phyloP scores from a whole-genome alignment of 2,113 vertebrate species.

The Oxyruncus cristatus region DNA sequence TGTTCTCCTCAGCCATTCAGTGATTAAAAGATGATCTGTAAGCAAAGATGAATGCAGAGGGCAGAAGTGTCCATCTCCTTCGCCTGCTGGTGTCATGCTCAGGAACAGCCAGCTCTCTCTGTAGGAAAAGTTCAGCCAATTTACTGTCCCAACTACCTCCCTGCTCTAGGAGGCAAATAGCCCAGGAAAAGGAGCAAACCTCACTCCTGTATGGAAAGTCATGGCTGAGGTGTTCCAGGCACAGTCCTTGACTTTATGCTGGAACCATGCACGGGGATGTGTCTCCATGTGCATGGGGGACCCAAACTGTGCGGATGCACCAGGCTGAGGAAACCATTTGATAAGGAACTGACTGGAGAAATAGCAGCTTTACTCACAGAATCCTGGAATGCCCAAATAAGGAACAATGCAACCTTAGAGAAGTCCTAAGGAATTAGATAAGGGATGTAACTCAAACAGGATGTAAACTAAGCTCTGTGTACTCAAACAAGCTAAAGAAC shows the following conservation, averaged over 20 bases:
- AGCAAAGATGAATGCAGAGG: background rate
- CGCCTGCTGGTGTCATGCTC: background rate
- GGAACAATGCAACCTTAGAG: background rate
- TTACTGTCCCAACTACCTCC: background rate
- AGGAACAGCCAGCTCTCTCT: background rate
- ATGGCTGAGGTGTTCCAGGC: background rate
- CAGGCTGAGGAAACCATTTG: background rate
- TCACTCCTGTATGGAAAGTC: background rate
- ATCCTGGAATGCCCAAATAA: background rate
- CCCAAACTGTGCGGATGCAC: fast-evolving
- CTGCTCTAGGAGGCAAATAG: background rate
- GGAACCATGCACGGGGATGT: background rate
- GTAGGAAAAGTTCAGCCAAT: background rate
- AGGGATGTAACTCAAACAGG: background rate
- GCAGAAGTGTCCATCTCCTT: background rate
- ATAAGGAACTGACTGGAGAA: background rate
- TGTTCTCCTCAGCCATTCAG: background rate
- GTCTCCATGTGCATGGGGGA: background rate
- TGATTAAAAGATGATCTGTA: background rate
- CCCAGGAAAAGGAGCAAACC: background rate
- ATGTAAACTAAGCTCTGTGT: background rate
- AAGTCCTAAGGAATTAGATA: background rate
- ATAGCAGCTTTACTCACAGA: background rate
- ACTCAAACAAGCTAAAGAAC: background rate
- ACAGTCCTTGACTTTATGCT: background rate